These are phyloP conservation scores for Anthonomus grandis DNA, from an alignment of 1,140 invertebrate genomes.

Conservation along the genomic window DNA sequence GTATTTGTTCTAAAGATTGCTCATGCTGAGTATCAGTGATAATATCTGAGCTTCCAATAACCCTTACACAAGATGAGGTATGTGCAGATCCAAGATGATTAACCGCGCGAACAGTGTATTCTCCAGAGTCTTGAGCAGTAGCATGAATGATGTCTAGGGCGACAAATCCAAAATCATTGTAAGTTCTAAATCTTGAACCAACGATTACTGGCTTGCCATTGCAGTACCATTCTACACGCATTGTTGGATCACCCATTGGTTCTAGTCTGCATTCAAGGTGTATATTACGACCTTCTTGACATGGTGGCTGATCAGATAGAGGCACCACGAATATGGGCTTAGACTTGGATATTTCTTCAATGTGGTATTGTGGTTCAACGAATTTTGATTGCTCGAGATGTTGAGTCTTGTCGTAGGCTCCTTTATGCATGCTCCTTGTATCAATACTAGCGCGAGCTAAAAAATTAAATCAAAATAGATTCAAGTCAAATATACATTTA, in stretches of 20 bases:
- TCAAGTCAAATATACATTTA: background rate
- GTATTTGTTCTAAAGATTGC: conserved; percentile 90
- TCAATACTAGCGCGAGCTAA: conserved; percentile 81
- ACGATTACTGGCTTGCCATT: conserved; percentile 85
- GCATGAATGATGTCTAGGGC: conserved; percentile 86
- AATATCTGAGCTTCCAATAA: conserved; percentile 79
- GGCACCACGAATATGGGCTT: conserved; percentile 88
- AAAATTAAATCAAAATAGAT: conserved; percentile 45
- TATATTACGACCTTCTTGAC: conserved; percentile 87
- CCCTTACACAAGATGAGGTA: conserved; percentile 84
- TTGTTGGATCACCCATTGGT: conserved; percentile 92
- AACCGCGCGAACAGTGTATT: conserved; percentile 86
- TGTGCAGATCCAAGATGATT: conserved; percentile 91
- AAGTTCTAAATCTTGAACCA: conserved; percentile 89
- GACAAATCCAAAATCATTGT: conserved; percentile 92
- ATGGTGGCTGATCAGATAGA: conserved; percentile 73
- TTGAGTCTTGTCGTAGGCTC: conserved; percentile 82
- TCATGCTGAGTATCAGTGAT: conserved; percentile 94
- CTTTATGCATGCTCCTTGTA: conserved; percentile 81
- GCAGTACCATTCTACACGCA: conserved; percentile 94
- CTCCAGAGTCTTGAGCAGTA: conserved; percentile 85
- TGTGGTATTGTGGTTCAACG: conserved; percentile 81
- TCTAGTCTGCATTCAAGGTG: conserved; percentile 87
- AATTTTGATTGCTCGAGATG: conserved; percentile 82
- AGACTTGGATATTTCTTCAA: conserved; percentile 91